Base-by-base conservation (phyloP, 1,140 invertebrate genomes). In the Brevipalpus yothersi region DNA sequence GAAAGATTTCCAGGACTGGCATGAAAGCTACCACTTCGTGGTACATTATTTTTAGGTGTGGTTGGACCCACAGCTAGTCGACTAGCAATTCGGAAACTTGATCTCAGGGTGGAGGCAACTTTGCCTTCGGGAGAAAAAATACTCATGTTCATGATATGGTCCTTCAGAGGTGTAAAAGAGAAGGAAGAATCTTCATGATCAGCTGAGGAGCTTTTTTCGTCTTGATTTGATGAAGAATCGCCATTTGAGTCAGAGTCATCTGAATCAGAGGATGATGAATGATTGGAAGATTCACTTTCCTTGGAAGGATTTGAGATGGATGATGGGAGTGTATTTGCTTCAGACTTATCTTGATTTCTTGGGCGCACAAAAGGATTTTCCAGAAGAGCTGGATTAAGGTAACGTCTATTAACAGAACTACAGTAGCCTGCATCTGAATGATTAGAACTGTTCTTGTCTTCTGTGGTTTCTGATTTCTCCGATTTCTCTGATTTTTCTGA, bases 1-100 rank as follows among this genome's bases (percentile, higher is more conserved):
- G 31, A 31, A 10, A 41, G 11, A 55, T 21, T 15, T 19, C 40
- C 12, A 12, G 56, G 13, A 59, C 53, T 42, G 51, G 55, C 58
- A 43, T 65, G 60, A 61, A 67, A 67, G 3, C 65, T 64, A 15
- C 64, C 63, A 43, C 66, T 67, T 12, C 66, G 63, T 31, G 53
- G 53, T 41, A 39, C 31, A 13, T 40, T 10, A 23, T 53, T 41
- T 55, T 23, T 42, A 23, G 45, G n/a, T 40, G 39, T 11, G 12
- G 49, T 51, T 45, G 43, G 45, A 15, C 58, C 10, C n/a, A 31
- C 60, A 62, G 41, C 42, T 8, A 55, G 21, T 53, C 49, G 49
- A 51, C n/a, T 51, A 10, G 56, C 56, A 11, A 58, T 17, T n/a
- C 62, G 59, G 39, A 61, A 63, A 61, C 62, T 63, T 13, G 62